Evolutionary conservation across 2,797 vertebrate species (phyloP), one percentile per base, ranked within the genome.

Genomic region (Scleropages formosus): DNA sequence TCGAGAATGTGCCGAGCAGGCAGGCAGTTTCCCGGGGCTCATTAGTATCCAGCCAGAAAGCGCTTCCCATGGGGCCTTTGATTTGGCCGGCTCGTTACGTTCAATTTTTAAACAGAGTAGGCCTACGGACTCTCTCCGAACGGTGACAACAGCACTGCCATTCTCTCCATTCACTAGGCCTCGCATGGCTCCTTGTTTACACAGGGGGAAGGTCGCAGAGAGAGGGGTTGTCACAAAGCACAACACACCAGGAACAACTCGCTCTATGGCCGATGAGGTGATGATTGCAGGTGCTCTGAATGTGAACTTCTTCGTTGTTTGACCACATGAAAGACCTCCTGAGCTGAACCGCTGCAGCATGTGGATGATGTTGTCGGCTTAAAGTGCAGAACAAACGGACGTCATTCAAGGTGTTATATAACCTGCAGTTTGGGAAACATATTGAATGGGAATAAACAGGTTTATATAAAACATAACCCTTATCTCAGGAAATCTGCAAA

Each of bases 371-470:
- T 77, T 70, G 60, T 39, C 0, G 59, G 60, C 72, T 39, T 72
- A 53, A 71, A 20, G 20, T 27, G 15, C n/a, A 22, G 46, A n/a
- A 31, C n/a, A 63, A n/a, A 20, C 44, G 51, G 11, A 46, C 18
- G 15, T 16, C 63, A 46, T 22, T 16, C 9, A 64, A 39, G 59
- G 26, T 71, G 46, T 71, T 8, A 74, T 65, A 18, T n/a, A 66
- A 13, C 24, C 62, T 26, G 22, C 26, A 74, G 31, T 64, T 51
- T 61, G 24, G 16, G 10, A 63, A 53, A 9, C 46, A 1, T 20
- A 74, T 66, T 74, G 31, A 74, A 74, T 27, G 63, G 73, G 74
- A 31, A 22, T 49, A 20, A 74, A 31, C 73, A 65, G 46, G 73
- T 22, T 49, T 65, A 15, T n/a, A 56, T 53, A 22, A 53, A 74